These are phyloP conservation scores for Melanerpes formicivorus DNA, from an alignment of 2,113 vertebrate species.

Conservation along the genomic window DNA sequence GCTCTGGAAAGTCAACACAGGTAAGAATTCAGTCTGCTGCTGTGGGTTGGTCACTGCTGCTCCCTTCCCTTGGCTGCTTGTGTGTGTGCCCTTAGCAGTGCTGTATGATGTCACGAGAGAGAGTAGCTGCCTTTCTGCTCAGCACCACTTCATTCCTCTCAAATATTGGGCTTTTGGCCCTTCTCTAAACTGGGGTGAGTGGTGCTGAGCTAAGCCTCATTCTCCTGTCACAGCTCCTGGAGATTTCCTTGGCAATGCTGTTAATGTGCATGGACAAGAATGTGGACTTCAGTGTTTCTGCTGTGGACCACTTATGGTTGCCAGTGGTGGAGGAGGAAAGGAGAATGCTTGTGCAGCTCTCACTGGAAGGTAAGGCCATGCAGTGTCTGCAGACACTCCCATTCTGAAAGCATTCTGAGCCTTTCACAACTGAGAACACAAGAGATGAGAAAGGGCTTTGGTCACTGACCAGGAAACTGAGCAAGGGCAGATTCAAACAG, in stretches of 20 bases:
- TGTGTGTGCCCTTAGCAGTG: neutral
- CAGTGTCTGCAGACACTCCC: neutral
- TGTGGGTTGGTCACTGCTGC: neutral
- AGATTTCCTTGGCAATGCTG: conserved; percentile 53
- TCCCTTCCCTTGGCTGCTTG: neutral
- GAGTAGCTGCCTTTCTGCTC: neutral
- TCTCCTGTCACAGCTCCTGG: conserved; percentile 1
- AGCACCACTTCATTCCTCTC: neutral
- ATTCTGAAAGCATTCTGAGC: neutral
- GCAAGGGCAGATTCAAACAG: neutral
- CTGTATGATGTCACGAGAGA: neutral
- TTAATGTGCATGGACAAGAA: conserved; percentile 9
- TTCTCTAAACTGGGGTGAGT: conserved; percentile 49
- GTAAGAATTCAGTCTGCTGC: neutral
- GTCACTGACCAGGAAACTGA: neutral
- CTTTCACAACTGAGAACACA: neutral
- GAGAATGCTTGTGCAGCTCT: neutral
- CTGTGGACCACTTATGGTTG: neutral
- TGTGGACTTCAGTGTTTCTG: neutral
- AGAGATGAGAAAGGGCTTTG: neutral
- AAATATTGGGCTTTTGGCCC: neutral
- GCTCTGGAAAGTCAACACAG: neutral
- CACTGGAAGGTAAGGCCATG: neutral
- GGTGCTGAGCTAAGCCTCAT: conserved; percentile 31
- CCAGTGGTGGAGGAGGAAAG: neutral